Base-by-base conservation (phyloP, 2,888 invertebrate species). In the Stramonita haemastoma region DNA sequence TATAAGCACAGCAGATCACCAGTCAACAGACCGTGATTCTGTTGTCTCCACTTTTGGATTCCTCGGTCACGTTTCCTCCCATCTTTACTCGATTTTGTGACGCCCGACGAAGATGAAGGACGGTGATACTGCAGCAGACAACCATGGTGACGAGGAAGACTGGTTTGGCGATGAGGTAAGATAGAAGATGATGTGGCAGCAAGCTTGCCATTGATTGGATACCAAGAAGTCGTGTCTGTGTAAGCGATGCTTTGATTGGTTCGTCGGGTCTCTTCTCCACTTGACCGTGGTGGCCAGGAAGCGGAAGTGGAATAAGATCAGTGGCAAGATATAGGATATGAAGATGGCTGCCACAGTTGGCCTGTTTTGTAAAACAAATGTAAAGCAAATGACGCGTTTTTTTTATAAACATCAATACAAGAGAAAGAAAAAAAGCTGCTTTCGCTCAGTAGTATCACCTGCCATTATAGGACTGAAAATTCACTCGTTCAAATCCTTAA, bases 231-330 rank as follows among this genome's bases (percentile, higher is more conserved):
- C 11, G 13, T 0, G 2, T 22, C 29, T n/a, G 26, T 29, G 73
- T 77, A 77, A n/a, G 73, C n/a, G 11, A 77, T 29, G 73, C 73
- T 77, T 22, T n/a, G 73, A 77, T 77, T 77, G 73, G 73, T 77
- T 32, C n/a, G 73, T 8, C 1, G 73, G 73, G 73, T 77, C n/a
- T 5, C 22, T n/a, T 77, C 29, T 77, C 73, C 73, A 77, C 8
- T n/a, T 77, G 26, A 77, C 73, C 6, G 73, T 77, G 73, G 4
- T 46, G 46, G 46, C 46, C 46, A 46, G 46, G 46, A 46, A 46
- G 46, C 46, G 46, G 46, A 46, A 46, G 46, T 46, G 46, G 46
- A 46, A 46, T 5, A 46, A 46, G 46, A 46, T 8, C 46, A 46
- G 46, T 5, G 46, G 46, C 2, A 46, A 8, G 2, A 46, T 2